A percentile compares a stretch with the other conserved stretches of the same genome.
Evolutionary conservation across 2,888 invertebrate species (phyloP).

Genomic region (Beris chalybata): DNA sequence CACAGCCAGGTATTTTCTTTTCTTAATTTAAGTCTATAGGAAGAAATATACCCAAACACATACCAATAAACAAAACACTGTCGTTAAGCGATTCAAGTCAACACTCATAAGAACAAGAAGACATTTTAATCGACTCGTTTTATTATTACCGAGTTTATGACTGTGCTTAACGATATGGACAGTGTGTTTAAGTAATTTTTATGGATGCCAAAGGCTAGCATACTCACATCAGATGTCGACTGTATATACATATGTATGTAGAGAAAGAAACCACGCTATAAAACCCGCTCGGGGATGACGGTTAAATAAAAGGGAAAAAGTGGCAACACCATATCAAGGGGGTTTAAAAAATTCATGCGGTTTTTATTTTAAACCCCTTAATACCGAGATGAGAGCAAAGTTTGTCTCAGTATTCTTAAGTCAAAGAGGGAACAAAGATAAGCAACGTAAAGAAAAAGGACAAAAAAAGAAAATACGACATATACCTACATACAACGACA

Average conservation of each 20-base stretch:
- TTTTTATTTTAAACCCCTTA: slow-evolving; percentile 44
- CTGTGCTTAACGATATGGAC: not conserved
- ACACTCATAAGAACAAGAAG: not conserved
- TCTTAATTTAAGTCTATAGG: not conserved
- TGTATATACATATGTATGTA: no score
- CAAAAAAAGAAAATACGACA: not conserved
- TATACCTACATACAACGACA: not conserved
- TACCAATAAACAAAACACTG: not conserved
- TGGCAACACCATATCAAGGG: slow-evolving; percentile 27
- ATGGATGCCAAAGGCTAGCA: not conserved
- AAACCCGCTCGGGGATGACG: not conserved
- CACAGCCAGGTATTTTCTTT: no score
- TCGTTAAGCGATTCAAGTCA: not conserved
- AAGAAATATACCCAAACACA: not conserved
- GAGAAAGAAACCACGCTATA: not conserved
- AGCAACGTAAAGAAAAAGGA: not conserved
- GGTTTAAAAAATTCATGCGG: slow-evolving; percentile 44
- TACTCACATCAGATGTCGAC: no score
- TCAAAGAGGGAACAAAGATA: no score
- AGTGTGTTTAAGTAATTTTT: not conserved
- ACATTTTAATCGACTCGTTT: slow-evolving; percentile 8
- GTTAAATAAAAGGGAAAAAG: slow-evolving; percentile 28
- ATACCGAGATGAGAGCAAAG: slow-evolving; percentile 38
- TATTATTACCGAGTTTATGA: slow-evolving; percentile 1
- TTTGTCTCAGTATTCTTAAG: slow-evolving; percentile 12